Evolutionary conservation across 2,888 invertebrate species (phyloP).

Genomic region (Nomada flava): DNA sequence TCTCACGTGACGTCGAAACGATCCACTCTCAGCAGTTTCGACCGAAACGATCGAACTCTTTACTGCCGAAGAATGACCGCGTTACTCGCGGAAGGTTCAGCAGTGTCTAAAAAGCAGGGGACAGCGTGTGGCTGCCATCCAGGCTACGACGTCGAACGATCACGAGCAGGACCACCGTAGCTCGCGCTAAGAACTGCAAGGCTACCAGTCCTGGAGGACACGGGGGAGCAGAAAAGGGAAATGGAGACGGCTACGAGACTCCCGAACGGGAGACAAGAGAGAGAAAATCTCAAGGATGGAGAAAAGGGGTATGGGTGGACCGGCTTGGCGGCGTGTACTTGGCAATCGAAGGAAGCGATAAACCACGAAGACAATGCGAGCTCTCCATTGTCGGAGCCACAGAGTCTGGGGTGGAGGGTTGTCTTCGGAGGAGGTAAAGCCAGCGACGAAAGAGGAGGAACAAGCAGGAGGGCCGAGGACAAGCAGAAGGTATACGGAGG

Average conservation of each 20-base stretch:
- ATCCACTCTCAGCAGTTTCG: not conserved
- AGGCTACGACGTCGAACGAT: constrained; percentile 31
- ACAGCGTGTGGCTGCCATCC: constrained; percentile 57
- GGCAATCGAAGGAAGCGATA: constrained; percentile 82
- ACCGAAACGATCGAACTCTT: constrained; percentile 26
- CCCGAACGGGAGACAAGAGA: not conserved
- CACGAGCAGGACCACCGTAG: constrained; percentile 61
- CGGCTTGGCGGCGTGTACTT: constrained; percentile 78
- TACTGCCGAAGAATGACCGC: constrained; percentile 13
- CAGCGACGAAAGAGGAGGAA: constrained; percentile 54
- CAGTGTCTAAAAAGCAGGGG: constrained; percentile 40
- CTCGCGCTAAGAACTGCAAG: constrained; percentile 29
- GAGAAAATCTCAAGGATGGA: constrained; percentile 37
- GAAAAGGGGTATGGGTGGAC: constrained; percentile 46
- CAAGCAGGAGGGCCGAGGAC: constrained; percentile 53
- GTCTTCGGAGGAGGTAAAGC: constrained; percentile 57
- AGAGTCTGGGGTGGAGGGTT: constrained; percentile 64
- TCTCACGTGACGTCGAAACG: constrained; percentile 4
- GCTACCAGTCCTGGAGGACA: constrained; percentile 26
- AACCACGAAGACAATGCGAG: constrained; percentile 82
- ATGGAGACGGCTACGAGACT: constrained; percentile 17
- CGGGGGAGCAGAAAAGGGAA: constrained; percentile 17
- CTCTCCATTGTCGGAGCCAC: constrained; percentile 75
- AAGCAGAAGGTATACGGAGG: constrained; percentile 63
- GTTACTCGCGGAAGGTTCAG: not conserved